phyloP scores from a whole-genome alignment of 2,113 vertebrate species.

The Aramus guarauna region DNA sequence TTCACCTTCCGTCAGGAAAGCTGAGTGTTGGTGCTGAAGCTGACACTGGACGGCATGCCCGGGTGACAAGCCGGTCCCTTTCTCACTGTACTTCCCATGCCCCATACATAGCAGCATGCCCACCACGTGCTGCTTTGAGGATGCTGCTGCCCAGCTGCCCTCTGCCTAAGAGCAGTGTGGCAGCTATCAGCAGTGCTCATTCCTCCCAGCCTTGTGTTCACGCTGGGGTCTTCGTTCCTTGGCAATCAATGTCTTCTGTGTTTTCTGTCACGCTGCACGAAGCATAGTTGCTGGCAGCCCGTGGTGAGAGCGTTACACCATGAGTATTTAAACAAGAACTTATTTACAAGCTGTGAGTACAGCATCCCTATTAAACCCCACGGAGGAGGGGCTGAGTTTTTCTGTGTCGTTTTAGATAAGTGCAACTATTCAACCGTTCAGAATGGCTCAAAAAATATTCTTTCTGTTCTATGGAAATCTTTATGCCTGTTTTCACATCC shows the following conservation, averaged over 20 bases:
- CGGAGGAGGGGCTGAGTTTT: neutral
- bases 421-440: neutral
- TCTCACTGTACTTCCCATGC: rapidly evolving
- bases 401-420: neutral
- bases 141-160: neutral
- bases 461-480: neutral
- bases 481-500: neutral
- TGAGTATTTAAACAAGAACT: neutral
- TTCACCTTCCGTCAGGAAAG: neutral
- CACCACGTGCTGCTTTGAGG: rapidly evolving
- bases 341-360: rapidly evolving
- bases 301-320: rapidly evolving
- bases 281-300: neutral
- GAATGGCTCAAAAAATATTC: neutral
- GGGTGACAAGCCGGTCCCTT: neutral
- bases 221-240: neutral
- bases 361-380: neutral
- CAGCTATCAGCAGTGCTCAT: neutral
- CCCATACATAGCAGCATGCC: rapidly evolving
- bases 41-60: rapidly evolving
- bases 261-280: rapidly evolving
- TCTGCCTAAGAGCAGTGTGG: rapidly evolving
- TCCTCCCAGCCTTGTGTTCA: rapidly evolving
- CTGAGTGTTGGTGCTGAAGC: neutral
- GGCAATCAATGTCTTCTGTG: neutral